These are phyloP conservation scores for Callimorpha dominula DNA, from an alignment of 2,888 invertebrate species.

Conservation along the genomic window DNA sequence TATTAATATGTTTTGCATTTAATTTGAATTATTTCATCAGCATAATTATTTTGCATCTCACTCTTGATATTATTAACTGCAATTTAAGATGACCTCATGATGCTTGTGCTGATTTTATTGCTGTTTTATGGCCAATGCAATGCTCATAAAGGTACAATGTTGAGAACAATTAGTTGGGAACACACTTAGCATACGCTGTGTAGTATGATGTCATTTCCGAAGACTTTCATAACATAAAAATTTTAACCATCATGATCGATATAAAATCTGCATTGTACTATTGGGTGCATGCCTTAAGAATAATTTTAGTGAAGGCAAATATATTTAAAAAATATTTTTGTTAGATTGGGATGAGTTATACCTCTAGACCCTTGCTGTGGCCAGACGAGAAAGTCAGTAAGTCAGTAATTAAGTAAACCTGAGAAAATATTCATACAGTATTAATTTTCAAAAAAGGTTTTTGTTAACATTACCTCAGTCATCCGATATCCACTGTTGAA, in stretches of 20 bases:
- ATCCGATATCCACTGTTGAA: too few species aligned
- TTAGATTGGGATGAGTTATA: background rate
- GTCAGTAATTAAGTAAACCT: too few species aligned
- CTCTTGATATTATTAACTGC: slow-evolving; percentile 19
- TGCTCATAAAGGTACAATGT: slow-evolving; percentile 48
- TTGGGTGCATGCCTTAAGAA: too few species aligned
- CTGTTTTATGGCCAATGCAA: slow-evolving; percentile 54
- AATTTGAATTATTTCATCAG: slow-evolving; percentile 19
- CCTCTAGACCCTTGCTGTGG: background rate
- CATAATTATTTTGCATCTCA: slow-evolving; percentile 13
- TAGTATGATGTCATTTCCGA: slow-evolving; percentile 20
- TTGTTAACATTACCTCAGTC: too few species aligned
- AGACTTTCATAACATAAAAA: background rate
- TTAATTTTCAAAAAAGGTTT: too few species aligned
- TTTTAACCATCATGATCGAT: background rate
- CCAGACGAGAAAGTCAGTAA: too few species aligned
- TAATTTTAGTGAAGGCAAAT: too few species aligned
- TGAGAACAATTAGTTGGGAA: slow-evolving; percentile 24
- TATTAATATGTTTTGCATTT: slow-evolving; percentile 31
- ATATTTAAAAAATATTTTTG: background rate
- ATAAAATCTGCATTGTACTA: too few species aligned
- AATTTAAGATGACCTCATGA: slow-evolving; percentile 49
- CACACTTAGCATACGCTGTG: slow-evolving; percentile 25
- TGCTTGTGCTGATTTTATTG: slow-evolving; percentile 61
- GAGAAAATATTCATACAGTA: too few species aligned